Base-by-base conservation (phyloP, 2,888 invertebrate species). In the Brassicogethes aeneus region DNA sequence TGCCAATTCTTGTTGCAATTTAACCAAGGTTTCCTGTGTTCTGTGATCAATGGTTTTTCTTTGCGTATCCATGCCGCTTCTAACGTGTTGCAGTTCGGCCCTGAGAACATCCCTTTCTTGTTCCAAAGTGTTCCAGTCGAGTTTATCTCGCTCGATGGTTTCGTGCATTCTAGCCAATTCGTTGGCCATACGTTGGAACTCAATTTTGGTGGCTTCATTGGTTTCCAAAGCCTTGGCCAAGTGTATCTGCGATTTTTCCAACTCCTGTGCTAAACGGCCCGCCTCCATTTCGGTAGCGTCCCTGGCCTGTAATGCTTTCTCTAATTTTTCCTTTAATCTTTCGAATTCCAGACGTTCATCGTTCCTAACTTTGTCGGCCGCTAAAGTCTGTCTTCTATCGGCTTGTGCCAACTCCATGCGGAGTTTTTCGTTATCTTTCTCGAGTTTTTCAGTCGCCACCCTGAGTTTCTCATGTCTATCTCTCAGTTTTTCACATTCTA, bases 401-500 rank as follows among this genome's bases (percentile, higher is more conserved):
- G 77, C 70, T 62, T 80, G 75, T 42, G 75, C 75, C 36, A 79
- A 68, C 57, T 85, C 85, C 41, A 82, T 70, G 54, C 83, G 77
- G 56, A 87, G 72, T 56, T 85, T 79, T 58, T 86, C 86, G 51
- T 86, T 85, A 61, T 88, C 87, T 53, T 79, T 79, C 56, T 84
- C 83, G 42, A 82, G 64, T 55, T 80, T 80, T 41, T 84, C 84
- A 39, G 79, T 74, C 49, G 80, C 78, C 41, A 77, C 64, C 56
- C 83, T 82, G n/a, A 89, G 70, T 69, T 89, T 88, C 61, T 91
- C 91, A 63, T 88, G 82, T 47, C 88, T 76, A 57, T 91, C 91
- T 54, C 87, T 77, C 47, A 89, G 79, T 70, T 91, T 91, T 62
- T 91, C 91, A 55, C 87, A 82, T 69, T 91, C 91, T 62, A 91